Conservation (phyloP, 2,888 invertebrate species). For the Ethmia dodecea region DNA sequence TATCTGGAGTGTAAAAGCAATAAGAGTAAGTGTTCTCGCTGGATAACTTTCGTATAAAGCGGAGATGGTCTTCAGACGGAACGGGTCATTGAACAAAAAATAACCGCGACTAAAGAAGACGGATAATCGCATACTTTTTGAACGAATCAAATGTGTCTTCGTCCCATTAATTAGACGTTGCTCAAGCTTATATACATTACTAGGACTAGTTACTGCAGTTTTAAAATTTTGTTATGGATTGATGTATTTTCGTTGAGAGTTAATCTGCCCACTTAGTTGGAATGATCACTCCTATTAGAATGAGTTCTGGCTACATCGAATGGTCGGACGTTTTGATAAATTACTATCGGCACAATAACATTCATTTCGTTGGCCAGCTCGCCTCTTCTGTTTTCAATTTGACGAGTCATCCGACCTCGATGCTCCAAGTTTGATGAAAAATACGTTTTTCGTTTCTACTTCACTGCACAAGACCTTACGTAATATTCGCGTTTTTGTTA, state of each 20-base stretch:
- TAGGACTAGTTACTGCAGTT: no score
- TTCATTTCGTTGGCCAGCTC: conserved; percentile 42
- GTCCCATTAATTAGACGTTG: no score
- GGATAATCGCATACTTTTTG: no score
- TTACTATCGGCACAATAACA: conserved; percentile 62
- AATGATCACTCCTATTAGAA: no score
- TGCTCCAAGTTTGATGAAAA: conserved; percentile 33
- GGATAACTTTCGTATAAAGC: conserved; percentile 37
- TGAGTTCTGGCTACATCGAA: no score
- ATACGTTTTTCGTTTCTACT: conserved; percentile 44
- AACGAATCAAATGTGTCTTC: no score
- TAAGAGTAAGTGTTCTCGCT: conserved; percentile 41
- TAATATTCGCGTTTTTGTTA: conserved; percentile 28
- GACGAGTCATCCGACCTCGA: conserved; percentile 51
- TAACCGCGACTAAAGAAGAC: no score
- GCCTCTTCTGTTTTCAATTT: conserved; percentile 52
- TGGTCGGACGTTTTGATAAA: conserved; percentile 67
- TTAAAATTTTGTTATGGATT: no score
- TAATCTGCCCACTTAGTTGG: no score
- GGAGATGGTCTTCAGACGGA: conserved; percentile 24
- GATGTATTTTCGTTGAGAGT: no score
- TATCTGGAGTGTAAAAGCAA: conserved; percentile 45
- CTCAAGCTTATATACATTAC: no score
- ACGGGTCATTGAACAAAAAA: no score
- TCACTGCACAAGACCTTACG: conserved; percentile 31